A percentile compares a stretch with the other conserved stretches of the same genome.
Conservation (phyloP, 2,888 invertebrate genomes). For the Yponomeuta plumbellus region DNA sequence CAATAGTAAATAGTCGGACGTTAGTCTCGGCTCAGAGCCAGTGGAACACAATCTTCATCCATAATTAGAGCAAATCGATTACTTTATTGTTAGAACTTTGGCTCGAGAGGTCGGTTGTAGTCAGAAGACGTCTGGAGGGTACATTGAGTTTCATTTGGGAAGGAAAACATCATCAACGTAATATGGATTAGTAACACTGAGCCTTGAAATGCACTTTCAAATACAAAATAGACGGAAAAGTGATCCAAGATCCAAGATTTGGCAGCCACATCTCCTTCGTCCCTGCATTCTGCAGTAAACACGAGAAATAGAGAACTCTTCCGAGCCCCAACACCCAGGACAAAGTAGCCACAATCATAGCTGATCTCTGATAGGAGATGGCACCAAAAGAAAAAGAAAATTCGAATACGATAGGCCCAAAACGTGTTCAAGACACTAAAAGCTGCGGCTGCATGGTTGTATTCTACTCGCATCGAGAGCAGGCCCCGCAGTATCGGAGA, state of each 20-base stretch:
- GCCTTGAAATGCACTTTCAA: too few species aligned
- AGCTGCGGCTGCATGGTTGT: background rate
- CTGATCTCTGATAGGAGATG: too few species aligned
- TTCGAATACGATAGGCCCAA: background rate
- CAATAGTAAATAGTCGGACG: background rate
- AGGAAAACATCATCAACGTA: background rate
- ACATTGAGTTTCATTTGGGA: background rate
- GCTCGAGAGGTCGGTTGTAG: background rate
- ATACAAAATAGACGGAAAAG: too few species aligned
- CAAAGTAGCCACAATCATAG: too few species aligned
- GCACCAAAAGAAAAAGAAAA: too few species aligned
- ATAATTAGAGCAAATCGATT: background rate
- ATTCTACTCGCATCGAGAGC: slow-evolving; percentile 1
- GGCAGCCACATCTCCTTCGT: too few species aligned
- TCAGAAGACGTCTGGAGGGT: background rate
- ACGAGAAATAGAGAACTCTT: too few species aligned
- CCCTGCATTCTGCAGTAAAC: too few species aligned
- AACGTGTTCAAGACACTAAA: background rate
- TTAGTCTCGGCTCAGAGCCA: background rate
- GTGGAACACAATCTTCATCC: background rate
- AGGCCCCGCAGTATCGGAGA: slow-evolving; percentile 48
- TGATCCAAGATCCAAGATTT: too few species aligned
- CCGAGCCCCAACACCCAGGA: too few species aligned
- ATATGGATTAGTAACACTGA: background rate
- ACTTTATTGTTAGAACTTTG: background rate